Base-by-base conservation (phyloP, 2,113 vertebrate species). In the Notarius lentiginosus region DNA sequence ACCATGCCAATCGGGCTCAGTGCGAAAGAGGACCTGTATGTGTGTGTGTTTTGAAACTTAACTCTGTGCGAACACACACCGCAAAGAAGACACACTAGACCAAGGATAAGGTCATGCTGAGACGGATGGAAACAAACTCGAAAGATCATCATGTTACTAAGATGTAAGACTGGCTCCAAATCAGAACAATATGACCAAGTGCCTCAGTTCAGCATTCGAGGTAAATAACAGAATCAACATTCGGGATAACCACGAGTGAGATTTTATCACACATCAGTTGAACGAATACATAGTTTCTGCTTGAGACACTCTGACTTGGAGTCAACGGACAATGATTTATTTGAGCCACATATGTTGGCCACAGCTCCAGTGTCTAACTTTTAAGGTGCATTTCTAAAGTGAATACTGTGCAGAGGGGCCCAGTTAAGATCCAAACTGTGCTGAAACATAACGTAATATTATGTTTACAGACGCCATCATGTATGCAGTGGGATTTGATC, bases 81-180 rank as follows among this genome's bases (percentile, higher is more conserved):
- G 41, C 68, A 65, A 24, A 84, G 27, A 66, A 55, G 82, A 90
- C 82, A 91, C 76, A 86, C 79, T 85, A 88, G 77, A 90, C 68
- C 84, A 14, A 56, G 66, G 84, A 81, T 51, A 82, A 65, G 14
- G 63, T 86, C 83, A 47, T 30, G 18, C 88, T 70, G 60, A 41
- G 55, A 70, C 60, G 77, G 89, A 82, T 47, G 88, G 91, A 91
- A 92, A 90, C 86, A 84, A 87, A 89, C 89, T 63, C 85, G 79
- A 75, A 49, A 65, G 63, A 81, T 85, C 34, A 77, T 86, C 22
- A 22, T n/a, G 80, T 89, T 89, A 86, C 88, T 84, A 49, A 84
- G 79, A 85, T 9, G 80, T 30, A 89, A 90, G 87, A 80, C 61
- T 77, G 91, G 5, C 22, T 82, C 82, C 86, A 63, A 68, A 88